Evolutionary conservation across 2,888 invertebrate genomes (phyloP), one percentile per base, ranked within the genome.

Genomic region (Salticus scenicus): DNA sequence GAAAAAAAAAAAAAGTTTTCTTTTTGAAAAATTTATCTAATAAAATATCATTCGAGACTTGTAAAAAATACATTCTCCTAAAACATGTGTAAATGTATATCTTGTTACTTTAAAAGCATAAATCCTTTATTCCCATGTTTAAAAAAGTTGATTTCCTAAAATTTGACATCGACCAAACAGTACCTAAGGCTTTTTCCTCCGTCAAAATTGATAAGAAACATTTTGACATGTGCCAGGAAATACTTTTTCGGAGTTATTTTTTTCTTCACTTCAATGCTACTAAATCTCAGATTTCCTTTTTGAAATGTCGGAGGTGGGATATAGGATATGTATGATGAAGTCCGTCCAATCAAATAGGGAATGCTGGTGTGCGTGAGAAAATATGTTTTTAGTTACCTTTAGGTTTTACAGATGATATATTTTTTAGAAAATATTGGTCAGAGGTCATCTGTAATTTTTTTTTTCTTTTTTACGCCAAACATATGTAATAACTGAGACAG

Each of bases 181-280:
- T 66, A 64, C 31, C 28, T 31, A n/a, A 41, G 57, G 37, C 63
- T 70, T 75, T 75, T 63, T 37, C 42, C 69, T 28, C 41, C 57
- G 67, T 75, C 69, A 63, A 42, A 63, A 63, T 74, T 42, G 81
- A 81, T 81, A 75, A 70, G 70, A 81, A 70, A 66, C 74, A 57
- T 70, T 80, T 80, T 80, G 80, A 80, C 80, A 80, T 73, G 73
- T 73, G 12, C 27, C 66, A 69, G 69, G 80, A 80, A 80, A 80
- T 80, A 73, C 47, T 66, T 73, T 80, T 74, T 27, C 31, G 37
- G 67, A 73, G 67, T 66, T 72, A 47, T 57, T 42, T 66, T 67
- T 73, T 33, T 30, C 51, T 27, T 57, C 57, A 57, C 57, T 24
- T 24, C 37, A 51, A 73, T 66, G 27, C 57, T 51, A 51, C 73